These are phyloP conservation scores for Idaea biselata DNA, from an alignment of 2,888 invertebrate genomes.

Conservation along the genomic window DNA sequence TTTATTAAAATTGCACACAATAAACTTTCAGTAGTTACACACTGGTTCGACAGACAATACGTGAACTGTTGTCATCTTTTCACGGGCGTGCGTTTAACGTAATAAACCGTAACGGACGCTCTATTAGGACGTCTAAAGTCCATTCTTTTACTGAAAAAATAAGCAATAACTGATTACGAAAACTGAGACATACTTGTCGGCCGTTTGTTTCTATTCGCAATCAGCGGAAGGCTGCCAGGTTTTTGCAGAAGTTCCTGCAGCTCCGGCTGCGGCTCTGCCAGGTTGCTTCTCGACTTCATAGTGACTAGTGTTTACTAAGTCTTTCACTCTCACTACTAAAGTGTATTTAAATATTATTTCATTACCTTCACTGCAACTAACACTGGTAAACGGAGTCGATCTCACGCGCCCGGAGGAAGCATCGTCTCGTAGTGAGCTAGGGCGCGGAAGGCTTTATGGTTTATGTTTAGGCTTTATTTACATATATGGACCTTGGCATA, in stretches of 20 bases:
- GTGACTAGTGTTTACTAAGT: slow-evolving; percentile 22
- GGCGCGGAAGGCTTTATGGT: slow-evolving; percentile 45
- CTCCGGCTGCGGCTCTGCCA: slow-evolving; percentile 54
- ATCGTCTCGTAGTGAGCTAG: slow-evolving; percentile 52
- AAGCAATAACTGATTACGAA: slow-evolving; percentile 36
- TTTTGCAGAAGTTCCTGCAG: slow-evolving; percentile 69
- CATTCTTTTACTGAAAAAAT: slow-evolving; percentile 36
- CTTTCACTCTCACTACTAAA: slow-evolving; percentile 42
- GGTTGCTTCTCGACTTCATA: slow-evolving; percentile 58
- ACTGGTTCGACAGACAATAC: not conserved
- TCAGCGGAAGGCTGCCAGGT: slow-evolving; percentile 48
- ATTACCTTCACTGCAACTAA: slow-evolving; percentile 25
- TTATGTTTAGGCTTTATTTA: too few species aligned
- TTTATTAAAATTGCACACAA: too few species aligned
- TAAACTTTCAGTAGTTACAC: not conserved
- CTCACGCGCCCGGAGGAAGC: slow-evolving; percentile 41
- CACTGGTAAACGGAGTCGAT: slow-evolving; percentile 14
- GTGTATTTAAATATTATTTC: slow-evolving; percentile 30
- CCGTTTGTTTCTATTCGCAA: slow-evolving; percentile 48
- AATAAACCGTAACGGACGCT: slow-evolving; percentile 59
- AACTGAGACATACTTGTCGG: slow-evolving; percentile 62
- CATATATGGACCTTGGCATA: too few species aligned
- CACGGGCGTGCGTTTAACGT: slow-evolving; percentile 39
- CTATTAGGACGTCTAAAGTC: slow-evolving; percentile 51
- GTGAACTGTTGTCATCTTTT: slow-evolving; percentile 48